Conservation (phyloP, 2,113 vertebrate genomes). For the Pachypanchax playfairii region DNA sequence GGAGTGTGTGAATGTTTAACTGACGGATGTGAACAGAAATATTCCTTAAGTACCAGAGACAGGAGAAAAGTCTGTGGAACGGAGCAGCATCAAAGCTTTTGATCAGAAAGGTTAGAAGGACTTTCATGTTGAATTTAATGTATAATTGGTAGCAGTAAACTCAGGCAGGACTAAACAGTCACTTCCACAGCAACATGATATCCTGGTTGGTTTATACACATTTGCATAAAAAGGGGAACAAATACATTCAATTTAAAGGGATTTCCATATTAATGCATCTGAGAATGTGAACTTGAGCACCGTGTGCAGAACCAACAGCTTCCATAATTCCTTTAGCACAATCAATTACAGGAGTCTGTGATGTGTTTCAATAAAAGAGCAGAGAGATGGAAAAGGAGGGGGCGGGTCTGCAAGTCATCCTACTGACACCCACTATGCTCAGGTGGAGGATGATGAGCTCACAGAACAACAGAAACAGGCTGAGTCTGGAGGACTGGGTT, state of each 20-base stretch:
- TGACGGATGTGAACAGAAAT: slow-evolving; percentile 9
- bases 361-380: slow-evolving; percentile 60
- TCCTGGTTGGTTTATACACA: slow-evolving; percentile 29
- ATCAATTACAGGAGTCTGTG: slow-evolving; percentile 64
- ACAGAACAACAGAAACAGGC: too few relatives aligned
- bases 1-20: background rate
- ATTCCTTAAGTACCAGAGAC: slow-evolving; percentile 8
- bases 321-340: slow-evolving; percentile 49
- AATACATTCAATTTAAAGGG: slow-evolving; percentile 64
- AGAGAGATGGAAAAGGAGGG: slow-evolving; percentile 28
- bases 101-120: slow-evolving; percentile 28
- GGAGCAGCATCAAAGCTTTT: slow-evolving; percentile 17
- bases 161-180: slow-evolving; percentile 18
- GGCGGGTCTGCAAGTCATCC: slow-evolving; percentile 7
- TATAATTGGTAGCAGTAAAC: slow-evolving; percentile 35
- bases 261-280: slow-evolving; percentile 69
- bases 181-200: slow-evolving; percentile 45
- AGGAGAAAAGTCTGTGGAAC: too few relatives aligned
- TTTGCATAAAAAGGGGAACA: slow-evolving; percentile 58
- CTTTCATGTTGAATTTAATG: slow-evolving; percentile 26
- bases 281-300: slow-evolving; percentile 52
- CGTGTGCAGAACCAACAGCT: slow-evolving; percentile 49
- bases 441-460: slow-evolving; percentile 3
- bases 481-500: too few relatives aligned
- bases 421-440: background rate